phyloP scores from a whole-genome alignment of 1,140 invertebrate genomes.

The Drosophila nebulosa region DNA sequence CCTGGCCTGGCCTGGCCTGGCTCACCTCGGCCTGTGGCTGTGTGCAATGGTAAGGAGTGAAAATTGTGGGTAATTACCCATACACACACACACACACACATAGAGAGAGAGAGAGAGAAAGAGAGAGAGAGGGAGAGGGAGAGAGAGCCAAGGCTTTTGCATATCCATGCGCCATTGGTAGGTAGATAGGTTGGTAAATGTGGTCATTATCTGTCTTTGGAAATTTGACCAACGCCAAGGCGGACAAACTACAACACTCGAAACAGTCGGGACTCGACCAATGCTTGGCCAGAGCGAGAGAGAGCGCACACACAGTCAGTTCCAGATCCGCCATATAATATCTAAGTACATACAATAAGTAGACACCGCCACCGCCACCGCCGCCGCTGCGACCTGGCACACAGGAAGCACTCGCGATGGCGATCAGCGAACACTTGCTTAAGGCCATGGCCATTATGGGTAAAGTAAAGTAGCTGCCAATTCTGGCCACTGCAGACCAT shows the following conservation, averaged over 20 bases:
- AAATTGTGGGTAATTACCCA: conserved; percentile 75
- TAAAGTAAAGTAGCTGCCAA: conserved; percentile 15
- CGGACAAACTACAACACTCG: conserved; percentile 25
- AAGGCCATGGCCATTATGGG: conserved; percentile 57
- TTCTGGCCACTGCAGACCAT: conserved; percentile 43
- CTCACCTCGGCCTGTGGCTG: conserved; percentile 46
- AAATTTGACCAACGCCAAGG: conserved; percentile 46
- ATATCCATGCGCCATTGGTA: conserved; percentile 54
- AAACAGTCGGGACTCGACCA: conserved; percentile 2
- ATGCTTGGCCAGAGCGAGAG: conserved; percentile 29
- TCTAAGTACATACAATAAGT: conserved; percentile 9
- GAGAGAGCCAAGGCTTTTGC: conserved; percentile 3
- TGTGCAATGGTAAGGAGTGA: conserved; percentile 65
- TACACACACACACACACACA: conserved; percentile 32
- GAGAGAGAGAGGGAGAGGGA: not conserved
- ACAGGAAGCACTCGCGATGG: conserved; percentile 76
- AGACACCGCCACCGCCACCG: not conserved
- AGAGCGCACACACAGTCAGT: conserved; percentile 9
- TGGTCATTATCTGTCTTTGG: conserved; percentile 66
- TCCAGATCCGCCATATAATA: conserved; percentile 28
- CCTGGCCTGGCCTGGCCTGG: conserved; percentile 18
- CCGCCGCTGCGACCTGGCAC: conserved; percentile 2
- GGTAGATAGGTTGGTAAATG: conserved; percentile 40
- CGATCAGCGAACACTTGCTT: conserved; percentile 70
- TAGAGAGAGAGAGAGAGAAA: not conserved